Conservation (phyloP, 1,140 invertebrate genomes). For the Pantala flavescens region DNA sequence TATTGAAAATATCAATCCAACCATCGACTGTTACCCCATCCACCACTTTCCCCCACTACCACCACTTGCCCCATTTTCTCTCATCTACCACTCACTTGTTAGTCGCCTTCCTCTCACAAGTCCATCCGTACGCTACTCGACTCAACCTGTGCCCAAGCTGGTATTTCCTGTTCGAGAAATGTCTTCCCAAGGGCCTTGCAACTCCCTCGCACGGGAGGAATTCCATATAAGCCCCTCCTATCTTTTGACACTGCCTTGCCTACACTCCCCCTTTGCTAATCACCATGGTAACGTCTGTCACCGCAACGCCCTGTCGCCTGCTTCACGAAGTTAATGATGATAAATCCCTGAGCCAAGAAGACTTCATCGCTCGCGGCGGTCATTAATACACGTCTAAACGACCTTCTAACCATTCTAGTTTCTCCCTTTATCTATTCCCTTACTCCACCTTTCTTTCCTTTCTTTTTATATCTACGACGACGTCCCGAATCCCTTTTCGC, state of each 20-base stretch:
- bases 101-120: no score
- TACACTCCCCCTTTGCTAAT: background rate
- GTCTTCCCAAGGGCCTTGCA: no score
- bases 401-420: background rate
- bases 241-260: background rate
- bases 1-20: no score
- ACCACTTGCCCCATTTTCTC: no score
- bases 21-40: no score
- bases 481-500: no score
- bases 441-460: background rate
- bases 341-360: background rate
- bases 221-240: background rate
- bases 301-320: background rate
- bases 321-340: slow-evolving; percentile 9
- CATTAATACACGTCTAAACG: background rate
- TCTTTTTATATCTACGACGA: background rate
- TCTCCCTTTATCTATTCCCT: background rate
- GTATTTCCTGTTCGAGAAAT: no score
- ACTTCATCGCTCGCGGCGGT: background rate
- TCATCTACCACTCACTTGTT: no score
- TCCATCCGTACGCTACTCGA: no score
- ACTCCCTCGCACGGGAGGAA: background rate
- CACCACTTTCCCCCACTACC: no score
- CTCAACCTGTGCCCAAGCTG: no score
- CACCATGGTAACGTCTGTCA: background rate